Conservation (phyloP, 64 coral and sea anemone species). For the Montipora capricornis region DNA sequence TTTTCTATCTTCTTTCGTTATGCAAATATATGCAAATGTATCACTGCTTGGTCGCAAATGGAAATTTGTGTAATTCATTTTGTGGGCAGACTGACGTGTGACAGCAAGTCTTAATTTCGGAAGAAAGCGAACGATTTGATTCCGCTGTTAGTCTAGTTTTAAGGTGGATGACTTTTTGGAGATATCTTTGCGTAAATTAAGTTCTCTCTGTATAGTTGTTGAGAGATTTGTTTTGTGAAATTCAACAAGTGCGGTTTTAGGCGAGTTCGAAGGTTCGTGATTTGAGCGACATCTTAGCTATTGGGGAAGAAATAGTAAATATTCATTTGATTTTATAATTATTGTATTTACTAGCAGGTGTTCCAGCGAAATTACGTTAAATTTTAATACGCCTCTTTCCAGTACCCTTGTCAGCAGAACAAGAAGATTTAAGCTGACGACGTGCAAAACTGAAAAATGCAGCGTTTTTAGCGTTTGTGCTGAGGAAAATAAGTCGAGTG, state of each 20-base stretch:
- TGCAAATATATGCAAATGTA: conserved; percentile 37
- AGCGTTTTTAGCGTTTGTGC: neutral
- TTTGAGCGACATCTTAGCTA: neutral
- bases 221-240: neutral
- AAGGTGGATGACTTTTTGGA: neutral
- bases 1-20: neutral
- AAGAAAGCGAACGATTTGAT: conserved; percentile 8
- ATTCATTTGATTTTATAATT: neutral
- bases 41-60: neutral
- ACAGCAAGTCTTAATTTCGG: neutral
- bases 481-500: neutral
- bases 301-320: neutral
- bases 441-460: neutral
- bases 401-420: conserved; percentile 12
- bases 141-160: neutral
- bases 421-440: neutral
- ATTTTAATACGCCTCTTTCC: conserved; percentile 29
- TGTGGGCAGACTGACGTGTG: neutral
- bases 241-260: neutral
- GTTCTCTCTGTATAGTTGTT: neutral
- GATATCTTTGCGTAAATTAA: neutral
- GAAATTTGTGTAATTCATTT: neutral
- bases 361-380: conserved; percentile 2
- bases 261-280: neutral
- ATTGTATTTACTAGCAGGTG: neutral